These are phyloP conservation scores for Lagopus leucura DNA, from an alignment of 2,113 vertebrate genomes.

Conservation along the genomic window DNA sequence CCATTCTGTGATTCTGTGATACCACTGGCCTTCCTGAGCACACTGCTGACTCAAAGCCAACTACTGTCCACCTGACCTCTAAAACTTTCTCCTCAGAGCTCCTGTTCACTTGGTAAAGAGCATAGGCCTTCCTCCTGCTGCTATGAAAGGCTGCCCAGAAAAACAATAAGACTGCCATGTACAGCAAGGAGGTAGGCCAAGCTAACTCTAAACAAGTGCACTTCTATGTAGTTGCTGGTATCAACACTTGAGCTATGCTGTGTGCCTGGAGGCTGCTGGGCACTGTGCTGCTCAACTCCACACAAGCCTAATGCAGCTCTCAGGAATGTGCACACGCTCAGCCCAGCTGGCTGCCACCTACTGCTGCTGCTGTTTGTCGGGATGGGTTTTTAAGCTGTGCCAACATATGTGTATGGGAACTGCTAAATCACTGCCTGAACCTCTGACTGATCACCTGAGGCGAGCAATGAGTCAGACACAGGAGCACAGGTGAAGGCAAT, in stretches of 20 bases:
- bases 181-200: fast-evolving
- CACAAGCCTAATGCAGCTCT: no score
- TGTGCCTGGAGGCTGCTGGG: background rate
- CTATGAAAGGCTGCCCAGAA: background rate
- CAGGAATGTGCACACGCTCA: background rate
- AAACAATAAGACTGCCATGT: fast-evolving
- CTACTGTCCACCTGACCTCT: no score
- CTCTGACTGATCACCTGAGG: no score
- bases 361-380: background rate
- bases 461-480: no score
- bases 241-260: background rate
- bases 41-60: no score
- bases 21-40: no score
- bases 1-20: no score
- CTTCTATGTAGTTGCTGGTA: background rate
- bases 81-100: no score
- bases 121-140: background rate
- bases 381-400: background rate
- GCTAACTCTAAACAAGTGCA: background rate
- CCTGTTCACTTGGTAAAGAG: background rate
- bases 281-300: no score
- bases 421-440: no score
- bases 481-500: no score
- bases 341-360: background rate
- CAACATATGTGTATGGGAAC: no score